phyloP scores from a whole-genome alignment of 2,888 invertebrate species.

The Napeogenes sylphis region DNA sequence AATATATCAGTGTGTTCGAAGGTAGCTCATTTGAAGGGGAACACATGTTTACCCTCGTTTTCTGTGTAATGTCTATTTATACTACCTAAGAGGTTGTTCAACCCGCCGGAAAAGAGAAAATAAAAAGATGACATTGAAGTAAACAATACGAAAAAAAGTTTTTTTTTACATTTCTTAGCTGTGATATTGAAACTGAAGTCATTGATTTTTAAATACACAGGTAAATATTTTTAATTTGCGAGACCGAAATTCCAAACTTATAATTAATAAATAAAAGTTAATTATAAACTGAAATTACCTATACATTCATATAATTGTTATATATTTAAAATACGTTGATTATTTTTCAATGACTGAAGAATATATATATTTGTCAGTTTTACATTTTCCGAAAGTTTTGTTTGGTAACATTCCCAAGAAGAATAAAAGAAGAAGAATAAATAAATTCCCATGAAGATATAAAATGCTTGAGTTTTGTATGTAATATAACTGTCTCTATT shows the following conservation, averaged over 20 bases:
- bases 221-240: too few species aligned
- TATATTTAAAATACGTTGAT: too few species aligned
- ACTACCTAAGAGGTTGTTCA: slow-evolving; percentile 71
- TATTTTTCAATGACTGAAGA: too few species aligned
- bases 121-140: slow-evolving; percentile 6
- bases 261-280: too few species aligned
- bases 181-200: background rate
- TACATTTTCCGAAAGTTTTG: background rate
- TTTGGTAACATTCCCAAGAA: too few species aligned
- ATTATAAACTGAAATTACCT: too few species aligned
- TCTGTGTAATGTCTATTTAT: slow-evolving; percentile 48
- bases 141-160: background rate
- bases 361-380: too few species aligned
- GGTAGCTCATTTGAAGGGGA: slow-evolving; percentile 39
- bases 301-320: too few species aligned
- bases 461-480: slow-evolving; percentile 59
- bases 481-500: slow-evolving; percentile 62
- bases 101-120: slow-evolving; percentile 41
- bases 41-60: slow-evolving; percentile 46
- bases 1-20: slow-evolving; percentile 9
- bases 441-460: slow-evolving; percentile 19
- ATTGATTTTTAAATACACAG: too few species aligned
- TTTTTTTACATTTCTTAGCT: too few species aligned
- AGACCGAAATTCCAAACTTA: too few species aligned
- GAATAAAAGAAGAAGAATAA: too few species aligned